These are phyloP conservation scores for Lota lota DNA, from an alignment of 2,113 vertebrate genomes.

Conservation along the genomic window DNA sequence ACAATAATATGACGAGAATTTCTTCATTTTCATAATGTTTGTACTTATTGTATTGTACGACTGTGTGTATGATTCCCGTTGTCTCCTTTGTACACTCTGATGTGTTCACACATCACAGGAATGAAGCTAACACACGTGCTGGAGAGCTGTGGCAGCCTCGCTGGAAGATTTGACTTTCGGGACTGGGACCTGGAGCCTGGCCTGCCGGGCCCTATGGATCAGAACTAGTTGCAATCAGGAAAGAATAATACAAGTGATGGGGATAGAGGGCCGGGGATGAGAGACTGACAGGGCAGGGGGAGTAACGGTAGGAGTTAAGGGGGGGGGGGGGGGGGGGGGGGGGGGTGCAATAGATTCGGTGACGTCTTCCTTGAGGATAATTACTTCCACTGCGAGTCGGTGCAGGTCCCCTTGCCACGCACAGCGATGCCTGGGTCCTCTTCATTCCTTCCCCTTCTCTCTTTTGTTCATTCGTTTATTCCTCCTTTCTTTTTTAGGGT, in stretches of 20 bases:
- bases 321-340: constrained; percentile 10
- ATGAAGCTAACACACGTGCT: too few relatives aligned
- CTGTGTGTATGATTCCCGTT: constrained; percentile 55
- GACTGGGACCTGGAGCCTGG: too few relatives aligned
- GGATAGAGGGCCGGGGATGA: background rate
- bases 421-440: constrained; percentile 48
- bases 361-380: constrained; percentile 60
- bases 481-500: constrained; percentile 47
- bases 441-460: constrained; percentile 40
- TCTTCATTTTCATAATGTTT: constrained; percentile 67
- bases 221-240: too few relatives aligned
- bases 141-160: too few relatives aligned
- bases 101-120: too few relatives aligned
- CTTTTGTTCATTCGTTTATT: constrained; percentile 5
- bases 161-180: too few relatives aligned
- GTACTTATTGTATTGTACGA: constrained; percentile 59
- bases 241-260: too few relatives aligned
- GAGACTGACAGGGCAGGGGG: background rate
- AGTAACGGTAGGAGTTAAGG: constrained; percentile 10
- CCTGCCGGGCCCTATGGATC: too few relatives aligned
- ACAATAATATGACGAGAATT: constrained; percentile 24
- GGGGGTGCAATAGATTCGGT: constrained; percentile 35
- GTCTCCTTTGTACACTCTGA: constrained; percentile 29
- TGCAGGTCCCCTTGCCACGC: constrained; percentile 29
- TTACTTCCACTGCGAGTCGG: constrained; percentile 41